phyloP scores from a whole-genome alignment of 1,140 invertebrate species.

The Caenorhabditis inopinata region DNA sequence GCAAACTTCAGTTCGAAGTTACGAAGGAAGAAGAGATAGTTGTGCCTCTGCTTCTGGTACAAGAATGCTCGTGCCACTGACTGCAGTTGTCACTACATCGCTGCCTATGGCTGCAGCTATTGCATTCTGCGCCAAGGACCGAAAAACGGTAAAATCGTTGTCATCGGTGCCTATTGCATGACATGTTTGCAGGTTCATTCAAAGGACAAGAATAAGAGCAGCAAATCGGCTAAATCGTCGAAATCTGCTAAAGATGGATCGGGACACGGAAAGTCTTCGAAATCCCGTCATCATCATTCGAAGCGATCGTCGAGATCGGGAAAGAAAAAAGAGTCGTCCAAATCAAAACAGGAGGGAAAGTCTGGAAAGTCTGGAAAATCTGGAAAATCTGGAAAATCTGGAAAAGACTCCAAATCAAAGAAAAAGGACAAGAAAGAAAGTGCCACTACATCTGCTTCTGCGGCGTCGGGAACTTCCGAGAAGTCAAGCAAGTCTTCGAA shows the following conservation, averaged over 20 bases:
- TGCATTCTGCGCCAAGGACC: not conserved
- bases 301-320: slow-evolving; percentile 8
- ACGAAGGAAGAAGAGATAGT: slow-evolving; percentile 23
- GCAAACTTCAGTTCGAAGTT: slow-evolving; percentile 16
- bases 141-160: slow-evolving; percentile 17
- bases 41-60: slow-evolving; percentile 24
- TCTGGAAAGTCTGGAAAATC: slow-evolving; percentile 18
- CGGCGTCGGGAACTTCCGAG: not conserved
- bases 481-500: not conserved
- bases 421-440: not conserved
- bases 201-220: not conserved
- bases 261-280: not conserved
- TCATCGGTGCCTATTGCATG: not conserved
- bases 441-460: not conserved
- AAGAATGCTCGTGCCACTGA: slow-evolving; percentile 23
- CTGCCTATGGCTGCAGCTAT: slow-evolving; percentile 6
- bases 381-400: not conserved
- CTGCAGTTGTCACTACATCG: slow-evolving; percentile 8
- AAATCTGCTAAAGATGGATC: not conserved
- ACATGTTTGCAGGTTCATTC: not conserved
- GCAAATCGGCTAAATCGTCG: not conserved
- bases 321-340: not conserved
- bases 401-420: not conserved
- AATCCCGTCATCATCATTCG: not conserved
- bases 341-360: not conserved